Percentiles rank a stretch among this genome's conserved stretches.
Conservation (phyloP, 2,888 invertebrate genomes). For the Rhagophthalmus giganteus region DNA sequence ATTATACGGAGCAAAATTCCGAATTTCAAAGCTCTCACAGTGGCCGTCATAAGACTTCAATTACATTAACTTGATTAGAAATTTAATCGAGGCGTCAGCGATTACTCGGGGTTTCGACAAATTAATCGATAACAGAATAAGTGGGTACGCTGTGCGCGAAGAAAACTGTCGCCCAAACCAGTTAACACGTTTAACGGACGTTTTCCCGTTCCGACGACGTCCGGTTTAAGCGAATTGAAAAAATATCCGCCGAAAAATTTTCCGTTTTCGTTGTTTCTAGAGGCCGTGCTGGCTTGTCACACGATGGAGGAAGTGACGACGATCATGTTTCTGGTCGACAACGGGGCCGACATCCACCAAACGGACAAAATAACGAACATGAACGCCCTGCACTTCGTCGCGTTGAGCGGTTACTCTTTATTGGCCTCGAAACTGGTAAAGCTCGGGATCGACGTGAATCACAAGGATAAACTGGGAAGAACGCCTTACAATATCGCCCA, state of each 20-base stretch:
- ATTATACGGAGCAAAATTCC: neutral
- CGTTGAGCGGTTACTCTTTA: slow-evolving; percentile 56
- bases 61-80: slow-evolving; percentile 19
- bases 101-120: slow-evolving; percentile 4
- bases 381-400: slow-evolving; percentile 59
- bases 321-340: slow-evolving; percentile 50
- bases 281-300: slow-evolving; percentile 42
- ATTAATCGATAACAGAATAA: slow-evolving; percentile 15
- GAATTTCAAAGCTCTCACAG: slow-evolving; percentile 10
- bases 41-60: slow-evolving; percentile 16
- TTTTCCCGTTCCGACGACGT: too few relatives aligned
- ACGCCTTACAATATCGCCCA: slow-evolving; percentile 55
- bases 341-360: slow-evolving; percentile 54
- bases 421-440: slow-evolving; percentile 52
- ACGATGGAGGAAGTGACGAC: slow-evolving; percentile 52
- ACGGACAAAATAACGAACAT: slow-evolving; percentile 54
- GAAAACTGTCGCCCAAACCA: too few relatives aligned
- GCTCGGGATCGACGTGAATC: slow-evolving; percentile 52
- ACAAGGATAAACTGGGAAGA: slow-evolving; percentile 52
- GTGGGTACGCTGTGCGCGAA: too few relatives aligned
- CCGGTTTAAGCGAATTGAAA: neutral
- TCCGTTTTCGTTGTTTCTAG: slow-evolving; percentile 23
- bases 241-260: neutral
- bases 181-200: too few relatives aligned
- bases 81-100: slow-evolving; percentile 11